Evolutionary conservation across 2,797 vertebrate genomes (phyloP).

Genomic region (Aplochiton taeniatus): DNA sequence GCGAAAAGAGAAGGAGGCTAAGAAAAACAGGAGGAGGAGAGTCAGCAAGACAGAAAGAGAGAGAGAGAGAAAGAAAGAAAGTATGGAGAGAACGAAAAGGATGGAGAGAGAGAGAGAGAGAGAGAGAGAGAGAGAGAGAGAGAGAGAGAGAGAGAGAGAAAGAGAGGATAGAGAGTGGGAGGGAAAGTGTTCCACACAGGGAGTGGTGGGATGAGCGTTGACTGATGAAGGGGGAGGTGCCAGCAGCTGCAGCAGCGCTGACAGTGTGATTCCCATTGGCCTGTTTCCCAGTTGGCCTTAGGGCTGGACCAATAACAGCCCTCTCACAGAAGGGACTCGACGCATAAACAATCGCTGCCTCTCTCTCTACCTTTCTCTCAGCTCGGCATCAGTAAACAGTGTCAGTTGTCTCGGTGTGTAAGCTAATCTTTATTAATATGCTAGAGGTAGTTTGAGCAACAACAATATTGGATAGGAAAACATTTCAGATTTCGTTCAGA

Average conservation of each 20-base stretch:
- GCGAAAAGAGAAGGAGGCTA: neutral
- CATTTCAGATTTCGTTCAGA: too few species aligned
- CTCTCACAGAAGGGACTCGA: too few species aligned
- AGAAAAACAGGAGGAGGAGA: neutral
- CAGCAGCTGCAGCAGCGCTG: conserved; percentile 17
- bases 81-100: conserved; percentile 1
- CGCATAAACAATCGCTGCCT: too few species aligned
- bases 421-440: too few species aligned
- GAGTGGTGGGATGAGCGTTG: conserved; percentile 7
- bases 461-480: too few species aligned
- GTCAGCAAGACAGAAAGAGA: conserved; percentile 3
- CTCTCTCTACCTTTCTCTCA: too few species aligned
- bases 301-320: conserved; percentile 54
- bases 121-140: conserved; percentile 4
- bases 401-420: too few species aligned
- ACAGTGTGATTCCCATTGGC: conserved; percentile 21
- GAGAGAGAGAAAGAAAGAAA: neutral
- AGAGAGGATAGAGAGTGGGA: neutral
- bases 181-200: neutral
- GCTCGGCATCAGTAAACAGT: too few species aligned
- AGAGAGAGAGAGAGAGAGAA: neutral
- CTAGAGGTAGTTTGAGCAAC: too few species aligned
- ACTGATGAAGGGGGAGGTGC: conserved; percentile 19
- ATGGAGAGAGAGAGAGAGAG: conserved; percentile 4
- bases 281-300: conserved; percentile 23